Evolutionary conservation across 2,888 invertebrate genomes (phyloP).

Genomic region (Muschampia plurimacula): DNA sequence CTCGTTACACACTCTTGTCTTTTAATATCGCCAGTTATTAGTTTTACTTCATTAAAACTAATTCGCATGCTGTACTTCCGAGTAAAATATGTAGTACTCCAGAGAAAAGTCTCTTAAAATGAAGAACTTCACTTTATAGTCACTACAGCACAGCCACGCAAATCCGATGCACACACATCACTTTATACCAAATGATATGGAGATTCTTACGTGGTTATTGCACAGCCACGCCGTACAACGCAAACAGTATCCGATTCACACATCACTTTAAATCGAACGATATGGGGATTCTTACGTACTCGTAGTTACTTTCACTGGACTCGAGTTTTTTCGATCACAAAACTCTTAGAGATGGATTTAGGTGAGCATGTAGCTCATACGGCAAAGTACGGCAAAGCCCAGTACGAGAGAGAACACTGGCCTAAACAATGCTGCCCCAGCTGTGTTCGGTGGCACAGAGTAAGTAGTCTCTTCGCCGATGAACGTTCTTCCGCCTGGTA

Average conservation of each 20-base stretch:
- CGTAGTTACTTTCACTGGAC: conserved; percentile 46
- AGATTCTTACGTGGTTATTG: conserved; percentile 1
- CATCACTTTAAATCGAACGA: conserved; percentile 59
- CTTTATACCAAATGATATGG: conserved; percentile 7
- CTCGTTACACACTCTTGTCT: conserved; percentile 34
- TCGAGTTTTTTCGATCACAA: conserved; percentile 48
- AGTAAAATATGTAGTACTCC: conserved; percentile 11
- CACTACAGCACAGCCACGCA: conserved; percentile 34
- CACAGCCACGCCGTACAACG: background rate
- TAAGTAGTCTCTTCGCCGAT: conserved; percentile 59
- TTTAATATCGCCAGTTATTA: conserved; percentile 39
- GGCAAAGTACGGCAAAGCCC: conserved; percentile 49
- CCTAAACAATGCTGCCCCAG: conserved; percentile 51
- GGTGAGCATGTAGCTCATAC: conserved; percentile 52
- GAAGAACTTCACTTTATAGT: conserved; percentile 39
- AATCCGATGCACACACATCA: conserved; percentile 3
- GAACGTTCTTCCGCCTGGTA: conserved; percentile 49
- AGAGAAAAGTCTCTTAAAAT: conserved; percentile 9
- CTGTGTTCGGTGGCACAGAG: conserved; percentile 64
- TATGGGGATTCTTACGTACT: conserved; percentile 62
- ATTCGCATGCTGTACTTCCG: conserved; percentile 47
- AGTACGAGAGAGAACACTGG: conserved; percentile 52
- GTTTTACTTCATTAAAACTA: conserved; percentile 19
- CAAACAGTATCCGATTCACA: conserved; percentile 40
- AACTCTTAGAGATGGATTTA: conserved; percentile 49